phyloP scores from a whole-genome alignment of 2,888 invertebrate species.

The Eupithecia subfuscata region DNA sequence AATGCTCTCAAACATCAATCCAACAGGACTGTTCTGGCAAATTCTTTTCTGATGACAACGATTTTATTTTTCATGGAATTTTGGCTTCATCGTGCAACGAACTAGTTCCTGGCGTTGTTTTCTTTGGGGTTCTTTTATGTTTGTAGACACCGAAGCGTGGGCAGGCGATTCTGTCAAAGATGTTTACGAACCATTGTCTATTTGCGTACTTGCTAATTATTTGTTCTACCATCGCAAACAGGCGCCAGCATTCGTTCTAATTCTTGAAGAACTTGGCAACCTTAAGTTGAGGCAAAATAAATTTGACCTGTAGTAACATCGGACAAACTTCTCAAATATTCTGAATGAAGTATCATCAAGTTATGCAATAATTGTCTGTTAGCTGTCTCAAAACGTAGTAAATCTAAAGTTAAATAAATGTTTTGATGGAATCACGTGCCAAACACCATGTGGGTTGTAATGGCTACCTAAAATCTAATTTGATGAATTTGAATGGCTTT shows the following conservation, averaged over 20 bases:
- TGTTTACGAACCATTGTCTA: conserved; percentile 74
- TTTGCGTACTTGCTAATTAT: conserved; percentile 65
- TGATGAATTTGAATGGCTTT: neutral
- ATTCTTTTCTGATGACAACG: conserved; percentile 12
- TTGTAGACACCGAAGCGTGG: conserved; percentile 59
- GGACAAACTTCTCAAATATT: neutral
- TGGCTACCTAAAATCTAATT: conserved; percentile 1
- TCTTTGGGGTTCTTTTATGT: conserved; percentile 58
- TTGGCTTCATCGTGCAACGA: conserved; percentile 39
- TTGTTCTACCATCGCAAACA: conserved; percentile 57
- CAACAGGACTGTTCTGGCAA: neutral
- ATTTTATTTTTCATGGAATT: conserved; percentile 28
- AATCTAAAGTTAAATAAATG: conserved; percentile 12
- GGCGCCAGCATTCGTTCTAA: conserved; percentile 58
- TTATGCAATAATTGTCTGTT: conserved; percentile 1
- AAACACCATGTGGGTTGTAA: conserved; percentile 18
- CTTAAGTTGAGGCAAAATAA: neutral
- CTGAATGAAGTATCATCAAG: conserved; percentile 1
- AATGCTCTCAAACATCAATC: neutral
- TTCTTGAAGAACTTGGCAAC: conserved; percentile 49
- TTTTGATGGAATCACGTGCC: conserved; percentile 16
- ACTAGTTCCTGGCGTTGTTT: conserved; percentile 49
- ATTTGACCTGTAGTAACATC: neutral
- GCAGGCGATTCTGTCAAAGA: conserved; percentile 69
- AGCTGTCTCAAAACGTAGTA: neutral